Evolutionary conservation across 2,113 vertebrate species (phyloP), one percentile per base, ranked within the genome.

Genomic region (Nerophis ophidion): DNA sequence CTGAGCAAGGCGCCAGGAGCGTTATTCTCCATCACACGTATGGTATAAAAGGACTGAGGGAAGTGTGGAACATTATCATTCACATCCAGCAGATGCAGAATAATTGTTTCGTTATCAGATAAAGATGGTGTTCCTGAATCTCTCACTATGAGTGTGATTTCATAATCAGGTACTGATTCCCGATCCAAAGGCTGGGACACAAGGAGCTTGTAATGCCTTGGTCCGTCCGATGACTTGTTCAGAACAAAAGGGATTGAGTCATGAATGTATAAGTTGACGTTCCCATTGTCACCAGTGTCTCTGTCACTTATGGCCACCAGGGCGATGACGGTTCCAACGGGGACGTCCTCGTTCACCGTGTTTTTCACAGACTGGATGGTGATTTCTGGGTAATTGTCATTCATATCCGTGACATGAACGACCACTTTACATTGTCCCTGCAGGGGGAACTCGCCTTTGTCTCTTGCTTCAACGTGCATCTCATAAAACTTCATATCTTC

Each of bases 341-440:
- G 50, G 0, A 81, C 68, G 1, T 88, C 82, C 75, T 92, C 90
- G 0, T 79, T 84, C 0, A 92, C 56, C 3, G 81, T 71, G 33
- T 52, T 89, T 8, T 34, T 84, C 56, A 90, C 61, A 0, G 88
- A 91, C 10, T 89, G 89, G 6, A 91, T 58, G 0, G 68, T 84
- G 8, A 92, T 64, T 62, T 90, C 81, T 0, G 88, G 88, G 6
- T 72, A 49, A 4, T 90, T 92, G 36, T 93, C 89, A 0, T 92
- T 92, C 62, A 87, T 66, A 13, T 92, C 92, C 1, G 73, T 42
- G 1, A 91, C 87, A 5, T 77, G 45, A 35, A 92, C 80, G 7
- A 76, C 79, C 15, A 91, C 59, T 3, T 82, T 89, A 26, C 90
- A 91, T 57, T 90, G 87, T 0, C 66, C 65, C 5, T 80, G 76